phyloP scores from a whole-genome alignment of 2,113 vertebrate genomes.

The Zapus hudsonius region DNA sequence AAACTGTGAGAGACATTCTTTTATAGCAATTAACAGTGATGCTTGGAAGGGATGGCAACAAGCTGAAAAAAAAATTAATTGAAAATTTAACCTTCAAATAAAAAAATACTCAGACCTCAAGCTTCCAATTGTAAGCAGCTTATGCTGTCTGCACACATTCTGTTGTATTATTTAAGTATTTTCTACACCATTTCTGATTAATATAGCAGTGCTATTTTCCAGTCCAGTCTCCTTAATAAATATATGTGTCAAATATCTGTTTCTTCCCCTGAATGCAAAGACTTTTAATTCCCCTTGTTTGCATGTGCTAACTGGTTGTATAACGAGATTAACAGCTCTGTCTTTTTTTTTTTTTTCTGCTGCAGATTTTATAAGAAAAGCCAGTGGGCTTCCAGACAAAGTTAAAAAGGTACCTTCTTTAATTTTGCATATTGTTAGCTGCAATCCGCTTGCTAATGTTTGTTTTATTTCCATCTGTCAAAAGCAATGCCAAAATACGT shows the following conservation, averaged over 20 bases:
- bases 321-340: conserved; percentile 82
- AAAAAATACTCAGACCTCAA: conserved; percentile 78
- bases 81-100: conserved; percentile 88
- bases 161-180: conserved; percentile 80
- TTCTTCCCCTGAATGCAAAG: conserved; percentile 78
- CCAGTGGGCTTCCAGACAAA: conserved; percentile 78
- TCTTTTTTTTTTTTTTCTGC: conserved; percentile 63
- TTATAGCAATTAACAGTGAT: conserved; percentile 78
- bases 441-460: conserved; percentile 78
- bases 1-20: conserved; percentile 75
- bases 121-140: conserved; percentile 81
- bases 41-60: conserved; percentile 81
- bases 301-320: conserved; percentile 79
- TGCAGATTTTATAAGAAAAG: conserved; percentile 80
- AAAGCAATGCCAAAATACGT: conserved; percentile 79
- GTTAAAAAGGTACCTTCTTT: conserved; percentile 82
- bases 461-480: conserved; percentile 84
- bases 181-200: conserved; percentile 77
- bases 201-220: conserved; percentile 75
- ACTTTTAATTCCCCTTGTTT: conserved; percentile 79
- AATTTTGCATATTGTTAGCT: conserved; percentile 85
- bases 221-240: conserved; percentile 75
- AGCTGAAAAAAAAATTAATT: conserved; percentile 85
- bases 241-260: conserved; percentile 74
- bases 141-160: conserved; percentile 73